These are phyloP conservation scores for Pediacus dermestoides DNA, from an alignment of 2,888 invertebrate species.

Conservation along the genomic window DNA sequence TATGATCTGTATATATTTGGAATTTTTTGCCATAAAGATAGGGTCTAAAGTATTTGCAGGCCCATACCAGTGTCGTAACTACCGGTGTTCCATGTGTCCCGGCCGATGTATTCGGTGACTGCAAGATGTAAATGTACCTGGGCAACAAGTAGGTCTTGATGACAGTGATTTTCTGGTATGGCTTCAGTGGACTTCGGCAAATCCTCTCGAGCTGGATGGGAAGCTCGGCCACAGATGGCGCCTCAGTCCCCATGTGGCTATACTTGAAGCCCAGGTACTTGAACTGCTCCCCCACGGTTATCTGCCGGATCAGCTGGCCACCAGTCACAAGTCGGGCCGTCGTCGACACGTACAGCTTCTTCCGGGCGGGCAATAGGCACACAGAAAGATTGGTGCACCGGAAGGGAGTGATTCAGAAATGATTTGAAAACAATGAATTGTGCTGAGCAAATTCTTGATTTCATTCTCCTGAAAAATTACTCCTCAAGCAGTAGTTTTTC, in stretches of 20 bases:
- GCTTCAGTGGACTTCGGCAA: conserved; percentile 7
- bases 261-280: conserved; percentile 12
- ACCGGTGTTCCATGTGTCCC: too few relatives aligned
- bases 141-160: too few relatives aligned
- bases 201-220: conserved; percentile 4
- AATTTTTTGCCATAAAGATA: too few relatives aligned
- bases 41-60: too few relatives aligned
- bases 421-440: too few relatives aligned
- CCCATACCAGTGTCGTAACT: too few relatives aligned
- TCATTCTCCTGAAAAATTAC: conserved; percentile 1
- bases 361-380: conserved; percentile 4
- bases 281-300: conserved; percentile 11
- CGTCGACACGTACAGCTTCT: conserved; percentile 10
- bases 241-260: conserved; percentile 7
- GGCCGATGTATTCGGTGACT: too few relatives aligned
- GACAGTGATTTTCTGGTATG: conserved; percentile 11
- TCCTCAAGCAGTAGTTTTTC: too few relatives aligned
- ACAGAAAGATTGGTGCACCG: conserved; percentile 7
- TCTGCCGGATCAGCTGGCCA: conserved; percentile 2
- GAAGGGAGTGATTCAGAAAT: conserved; percentile 1
- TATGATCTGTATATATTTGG: too few relatives aligned
- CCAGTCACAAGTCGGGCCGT: not conserved
- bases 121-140: too few relatives aligned
- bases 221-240: not conserved
- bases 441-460: too few relatives aligned